Evolutionary conservation across 1,140 invertebrate genomes (phyloP), one percentile per base, ranked within the genome.

Genomic region (Bradynema listronoti): DNA sequence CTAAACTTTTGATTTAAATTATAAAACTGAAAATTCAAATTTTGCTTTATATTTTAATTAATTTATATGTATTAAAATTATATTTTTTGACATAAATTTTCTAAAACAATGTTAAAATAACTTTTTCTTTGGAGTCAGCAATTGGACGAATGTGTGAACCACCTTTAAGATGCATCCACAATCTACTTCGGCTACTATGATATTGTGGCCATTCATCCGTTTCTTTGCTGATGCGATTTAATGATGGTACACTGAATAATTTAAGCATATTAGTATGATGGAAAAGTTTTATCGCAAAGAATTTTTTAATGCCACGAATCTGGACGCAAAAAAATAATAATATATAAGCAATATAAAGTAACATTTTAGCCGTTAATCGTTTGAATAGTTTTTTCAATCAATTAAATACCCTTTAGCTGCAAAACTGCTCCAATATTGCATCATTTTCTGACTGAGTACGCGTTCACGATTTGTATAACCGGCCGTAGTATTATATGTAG

Each of bases 81-180:
- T 39, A 11, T 39, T 39, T 11, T 11, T 39, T 39, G 36, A 19
- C 19, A 19, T 11, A 39, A 39, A 39, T 11, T 39, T 39, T 39
- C 11, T 39, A 39, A 39, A 11, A 39, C 19, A 11, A 11, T 39
- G 19, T 11, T 11, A 39, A 19, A 19, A 39, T 39, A 39, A 19
- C 36, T 39, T 39, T 39, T 39, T 68, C 52, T 50, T 77, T 77
- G n/a, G 24, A 54, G 19, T 58, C 53, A 16, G 34, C 33, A 27
- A 77, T 75, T 24, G 72, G 56, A 45, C 61, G 52, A 49, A 75
- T 63, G 45, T 75, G 68, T 16, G 69, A 66, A 30, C 69, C 68
- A 11, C 61, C 68, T 47, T 69, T 77, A 19, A 77, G 54, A 22
- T 73, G 56, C 72, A 77, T 72, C 76, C 76, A 78, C 43, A 57